Percentiles rank a stretch among this genome's conserved stretches.
phyloP scores from a whole-genome alignment of 2,113 vertebrate species.

The Perca schrenkii region DNA sequence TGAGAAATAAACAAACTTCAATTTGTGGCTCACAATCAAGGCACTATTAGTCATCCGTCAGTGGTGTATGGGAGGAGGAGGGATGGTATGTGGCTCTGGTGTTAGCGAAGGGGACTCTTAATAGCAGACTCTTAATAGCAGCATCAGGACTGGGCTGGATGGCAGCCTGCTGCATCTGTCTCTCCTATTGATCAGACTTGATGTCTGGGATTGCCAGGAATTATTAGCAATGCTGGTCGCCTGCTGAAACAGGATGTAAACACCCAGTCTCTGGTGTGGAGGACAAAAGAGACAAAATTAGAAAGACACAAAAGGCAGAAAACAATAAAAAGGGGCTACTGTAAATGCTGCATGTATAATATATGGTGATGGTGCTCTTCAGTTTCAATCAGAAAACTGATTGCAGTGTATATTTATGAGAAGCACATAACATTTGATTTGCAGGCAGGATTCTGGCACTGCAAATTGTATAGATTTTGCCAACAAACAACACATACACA shows the following conservation, averaged over 20 bases:
- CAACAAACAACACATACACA: neutral
- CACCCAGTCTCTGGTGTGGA: constrained; percentile 11
- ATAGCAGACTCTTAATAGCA: constrained; percentile 60
- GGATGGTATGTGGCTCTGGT: constrained; percentile 58
- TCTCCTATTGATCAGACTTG: constrained; percentile 73
- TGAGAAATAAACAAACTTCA: constrained; percentile 68
- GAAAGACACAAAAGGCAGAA: neutral
- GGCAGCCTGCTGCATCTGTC: constrained; percentile 71
- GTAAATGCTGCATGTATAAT: neutral
- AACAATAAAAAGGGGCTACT: neutral
- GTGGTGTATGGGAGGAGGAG: constrained; percentile 54
- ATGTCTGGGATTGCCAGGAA: constrained; percentile 68
- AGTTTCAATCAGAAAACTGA: constrained; percentile 18
- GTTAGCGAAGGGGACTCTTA: constrained; percentile 64
- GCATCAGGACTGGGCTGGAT: constrained; percentile 67
- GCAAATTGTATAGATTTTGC: neutral
- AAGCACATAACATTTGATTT: neutral
- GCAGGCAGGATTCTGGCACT: neutral
- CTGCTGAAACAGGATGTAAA: constrained; percentile 56
- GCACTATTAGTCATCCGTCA: constrained; percentile 66
- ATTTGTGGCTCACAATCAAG: constrained; percentile 57
- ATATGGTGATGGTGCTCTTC: neutral
- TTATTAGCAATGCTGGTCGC: constrained; percentile 60
- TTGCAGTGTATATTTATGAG: neutral
- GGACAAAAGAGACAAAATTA: constrained; percentile 30